These are phyloP conservation scores for Ascidia mentula DNA, from an alignment of 23 tunicate species.

Conservation along the genomic window DNA sequence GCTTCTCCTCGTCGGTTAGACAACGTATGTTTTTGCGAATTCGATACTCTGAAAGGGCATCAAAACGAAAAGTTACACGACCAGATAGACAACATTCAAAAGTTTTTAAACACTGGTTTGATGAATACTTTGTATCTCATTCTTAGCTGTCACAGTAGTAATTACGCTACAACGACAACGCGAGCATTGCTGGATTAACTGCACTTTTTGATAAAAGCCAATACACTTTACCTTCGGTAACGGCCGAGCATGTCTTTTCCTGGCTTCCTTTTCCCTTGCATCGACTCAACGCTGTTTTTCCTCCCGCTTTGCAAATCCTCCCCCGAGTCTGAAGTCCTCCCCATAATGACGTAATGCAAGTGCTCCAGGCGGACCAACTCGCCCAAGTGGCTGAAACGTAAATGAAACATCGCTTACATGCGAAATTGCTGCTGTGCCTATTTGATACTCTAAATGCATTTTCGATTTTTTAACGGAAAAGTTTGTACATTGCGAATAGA, in stretches of 20 bases:
- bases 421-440: too few species aligned
- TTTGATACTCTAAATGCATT: too few species aligned
- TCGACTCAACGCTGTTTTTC: constrained; percentile 9
- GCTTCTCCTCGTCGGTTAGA: constrained; percentile 28
- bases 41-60: constrained; percentile 19
- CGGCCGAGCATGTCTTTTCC: constrained; percentile 20
- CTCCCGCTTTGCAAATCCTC: constrained; percentile 15
- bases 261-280: constrained; percentile 47
- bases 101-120: too few species aligned
- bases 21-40: constrained; percentile 38
- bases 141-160: too few species aligned
- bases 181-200: too few species aligned
- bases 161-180: too few species aligned
- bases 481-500: background rate
- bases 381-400: constrained; percentile 39
- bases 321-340: constrained; percentile 49
- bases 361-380: constrained; percentile 44
- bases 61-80: background rate
- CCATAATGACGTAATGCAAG: constrained; percentile 38
- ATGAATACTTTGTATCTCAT: too few species aligned
- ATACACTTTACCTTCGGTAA: constrained; percentile 21
- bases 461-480: background rate
- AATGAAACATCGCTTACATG: too few species aligned
- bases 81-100: too few species aligned
- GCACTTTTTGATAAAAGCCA: background rate